Conservation (phyloP, 1,140 invertebrate species). For the Palaemon carinicauda region DNA sequence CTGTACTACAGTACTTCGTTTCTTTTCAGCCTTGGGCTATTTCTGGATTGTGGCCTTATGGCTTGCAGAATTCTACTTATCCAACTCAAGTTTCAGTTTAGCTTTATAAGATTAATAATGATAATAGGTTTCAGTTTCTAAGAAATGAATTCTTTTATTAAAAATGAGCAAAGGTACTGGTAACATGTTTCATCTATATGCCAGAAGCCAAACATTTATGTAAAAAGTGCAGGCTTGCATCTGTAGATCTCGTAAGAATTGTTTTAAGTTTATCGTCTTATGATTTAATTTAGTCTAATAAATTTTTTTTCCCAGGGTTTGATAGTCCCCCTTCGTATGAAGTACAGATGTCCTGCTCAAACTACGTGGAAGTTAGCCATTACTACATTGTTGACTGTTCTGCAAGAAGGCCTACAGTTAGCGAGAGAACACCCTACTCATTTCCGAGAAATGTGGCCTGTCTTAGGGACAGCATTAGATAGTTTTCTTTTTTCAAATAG, state of each 20-base stretch:
- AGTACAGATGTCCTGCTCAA: conserved; percentile 83
- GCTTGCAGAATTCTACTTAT: too few relatives aligned
- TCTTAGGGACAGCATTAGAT: conserved; percentile 85
- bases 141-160: too few relatives aligned
- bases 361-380: conserved; percentile 88
- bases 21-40: too few relatives aligned
- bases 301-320: conserved; percentile 7
- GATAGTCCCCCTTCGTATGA: conserved; percentile 77
- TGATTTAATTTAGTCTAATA: background rate
- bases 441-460: conserved; percentile 82
- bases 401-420: conserved; percentile 85
- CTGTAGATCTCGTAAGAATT: background rate
- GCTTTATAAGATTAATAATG: too few relatives aligned
- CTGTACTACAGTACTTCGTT: too few relatives aligned
- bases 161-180: too few relatives aligned
- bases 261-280: background rate
- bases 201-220: too few relatives aligned
- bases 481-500: conserved; percentile 88
- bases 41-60: too few relatives aligned
- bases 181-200: too few relatives aligned
- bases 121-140: too few relatives aligned
- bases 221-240: too few relatives aligned
- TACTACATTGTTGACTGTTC: conserved; percentile 79
- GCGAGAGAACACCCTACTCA: conserved; percentile 79
- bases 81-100: too few relatives aligned